Percentiles rank a stretch among this genome's conserved stretches.
Evolutionary conservation across 2,113 vertebrate species (phyloP).

Genomic region (Todiramphus chloris): DNA sequence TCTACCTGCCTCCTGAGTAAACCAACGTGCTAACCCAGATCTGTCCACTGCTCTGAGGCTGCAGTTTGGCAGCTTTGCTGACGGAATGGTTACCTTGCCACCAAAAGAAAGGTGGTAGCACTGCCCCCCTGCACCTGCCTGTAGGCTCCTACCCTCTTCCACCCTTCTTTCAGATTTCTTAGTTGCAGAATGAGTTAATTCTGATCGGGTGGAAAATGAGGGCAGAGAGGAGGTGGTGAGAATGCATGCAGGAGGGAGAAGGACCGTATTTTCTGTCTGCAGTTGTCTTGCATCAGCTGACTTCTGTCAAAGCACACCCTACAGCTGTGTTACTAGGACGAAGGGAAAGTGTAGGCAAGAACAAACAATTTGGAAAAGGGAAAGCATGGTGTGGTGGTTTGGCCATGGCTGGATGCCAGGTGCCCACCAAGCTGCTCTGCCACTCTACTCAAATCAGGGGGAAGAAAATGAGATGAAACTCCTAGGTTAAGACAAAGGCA

Average conservation of each 20-base stretch:
- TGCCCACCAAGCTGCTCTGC: too few relatives aligned
- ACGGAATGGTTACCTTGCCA: not conserved
- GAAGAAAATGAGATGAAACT: too few relatives aligned
- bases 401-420: too few relatives aligned
- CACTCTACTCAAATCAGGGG: too few relatives aligned
- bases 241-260: not conserved
- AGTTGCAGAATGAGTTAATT: not conserved
- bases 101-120: not conserved
- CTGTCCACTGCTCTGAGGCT: not conserved
- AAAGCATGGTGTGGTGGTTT: not conserved
- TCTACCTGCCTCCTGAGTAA: not conserved
- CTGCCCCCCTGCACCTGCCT: not conserved
- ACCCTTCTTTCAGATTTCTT: not conserved
- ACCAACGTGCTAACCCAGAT: not conserved
- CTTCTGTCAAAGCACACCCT: not conserved
- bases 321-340: not conserved
- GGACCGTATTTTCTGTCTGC: not conserved
- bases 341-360: not conserved
- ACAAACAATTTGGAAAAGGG: not conserved
- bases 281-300: not conserved
- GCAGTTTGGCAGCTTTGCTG: not conserved
- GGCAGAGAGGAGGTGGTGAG: too few relatives aligned
- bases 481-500: too few relatives aligned
- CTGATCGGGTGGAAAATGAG: not conserved
- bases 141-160: not conserved